These are phyloP conservation scores for Ochotona princeps DNA, from an alignment of 2,113 vertebrate species.

Conservation along the genomic window DNA sequence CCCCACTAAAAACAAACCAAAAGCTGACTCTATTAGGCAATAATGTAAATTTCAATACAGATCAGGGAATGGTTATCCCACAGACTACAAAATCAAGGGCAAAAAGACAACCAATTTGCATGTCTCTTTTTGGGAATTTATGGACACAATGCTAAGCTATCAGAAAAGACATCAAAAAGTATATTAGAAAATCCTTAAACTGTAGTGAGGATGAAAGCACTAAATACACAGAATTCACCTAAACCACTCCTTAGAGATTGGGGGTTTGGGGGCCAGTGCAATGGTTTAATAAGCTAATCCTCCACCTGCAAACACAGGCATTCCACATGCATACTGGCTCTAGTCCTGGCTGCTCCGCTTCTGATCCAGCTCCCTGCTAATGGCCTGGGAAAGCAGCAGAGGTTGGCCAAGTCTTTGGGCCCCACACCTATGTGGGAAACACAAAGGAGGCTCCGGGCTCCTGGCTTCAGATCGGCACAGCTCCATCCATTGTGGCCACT, in stretches of 20 bases:
- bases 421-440: too few relatives aligned
- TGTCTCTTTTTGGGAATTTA: background rate
- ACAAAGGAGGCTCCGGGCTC: too few relatives aligned
- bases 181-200: background rate
- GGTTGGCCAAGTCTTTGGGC: too few relatives aligned
- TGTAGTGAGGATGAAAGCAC: background rate
- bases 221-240: background rate
- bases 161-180: background rate
- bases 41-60: background rate
- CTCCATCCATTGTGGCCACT: too few relatives aligned
- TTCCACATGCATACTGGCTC: too few relatives aligned
- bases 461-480: too few relatives aligned
- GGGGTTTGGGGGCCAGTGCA: too few relatives aligned
- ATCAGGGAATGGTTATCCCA: background rate
- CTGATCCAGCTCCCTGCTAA: too few relatives aligned
- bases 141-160: background rate
- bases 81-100: background rate
- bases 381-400: too few relatives aligned
- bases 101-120: background rate
- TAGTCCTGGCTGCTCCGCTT: too few relatives aligned
- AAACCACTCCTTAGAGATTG: background rate
- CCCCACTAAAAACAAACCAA: background rate
- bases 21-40: background rate
- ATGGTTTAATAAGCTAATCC: too few relatives aligned
- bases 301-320: too few relatives aligned